Base-by-base conservation (phyloP, 2,888 invertebrate genomes). In the Luffia ferchaultella region DNA sequence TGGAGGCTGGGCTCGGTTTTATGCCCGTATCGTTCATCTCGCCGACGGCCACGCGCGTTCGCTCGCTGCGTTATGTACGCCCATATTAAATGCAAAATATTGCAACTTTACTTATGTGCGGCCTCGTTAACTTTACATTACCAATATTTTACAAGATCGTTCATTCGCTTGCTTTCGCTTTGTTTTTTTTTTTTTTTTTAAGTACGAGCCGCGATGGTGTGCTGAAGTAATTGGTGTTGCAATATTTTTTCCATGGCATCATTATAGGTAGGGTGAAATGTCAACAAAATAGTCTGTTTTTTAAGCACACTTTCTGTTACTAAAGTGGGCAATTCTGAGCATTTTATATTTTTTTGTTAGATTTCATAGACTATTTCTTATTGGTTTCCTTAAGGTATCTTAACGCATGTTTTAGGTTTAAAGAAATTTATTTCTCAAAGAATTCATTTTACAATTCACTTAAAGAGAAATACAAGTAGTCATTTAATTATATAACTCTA, bases 21-120 rank as follows among this genome's bases (percentile, higher is more conserved):
- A 12, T 30, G 30, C n/a, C n/a, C n/a, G 70, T 51, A 78, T 80
- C 77, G 61, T 67, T 62, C 72, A 78, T 79, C 77, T 68, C 59
- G 76, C 80, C 79, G 65, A 63, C 65, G 78, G 79, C 77, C 72
- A 71, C 68, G 67, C n/a, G n/a, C n/a, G n/a, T n/a, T n/a, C 68
- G 71, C 62, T 30, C 53, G 18, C 58, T 57, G 52, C 60, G 62
- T 65, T 73, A 68, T 72, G 66, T 70, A 67, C 57, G 65, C 19
- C 68, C 18, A 78, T 78, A 78, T 80, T 78, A 77, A 79, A 80
- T 78, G 78, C 82, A 77, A 78, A 78, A 76, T 77, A 76, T 75
- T 68, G 65, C 68, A 64, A 68, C 70, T 72, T 71, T 74, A 76
- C 74, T 75, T 76, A 73, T 73, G 66, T 58, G 59, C 62, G 68